A percentile compares a stretch with the other conserved stretches of the same genome.
These are phyloP conservation scores for Aix galericulata DNA, from an alignment of 2,113 vertebrate species.

Conservation along the genomic window DNA sequence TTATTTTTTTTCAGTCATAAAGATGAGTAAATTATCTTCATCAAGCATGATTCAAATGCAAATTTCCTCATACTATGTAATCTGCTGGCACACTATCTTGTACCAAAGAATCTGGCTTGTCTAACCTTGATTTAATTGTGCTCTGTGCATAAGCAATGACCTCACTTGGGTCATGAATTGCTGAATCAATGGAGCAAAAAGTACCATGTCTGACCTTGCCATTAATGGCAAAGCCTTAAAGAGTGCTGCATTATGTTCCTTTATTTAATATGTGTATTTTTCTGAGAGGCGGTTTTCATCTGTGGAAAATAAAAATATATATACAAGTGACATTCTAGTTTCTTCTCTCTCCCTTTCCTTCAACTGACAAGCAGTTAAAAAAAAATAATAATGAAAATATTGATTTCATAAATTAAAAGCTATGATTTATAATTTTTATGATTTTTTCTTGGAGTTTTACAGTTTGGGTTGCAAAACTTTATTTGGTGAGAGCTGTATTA, in stretches of 20 bases:
- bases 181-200: slow-evolving; percentile 75
- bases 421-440: neutral
- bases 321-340: neutral
- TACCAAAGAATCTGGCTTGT: slow-evolving; percentile 54
- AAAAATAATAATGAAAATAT: neutral
- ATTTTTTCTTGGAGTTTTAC: slow-evolving; percentile 43
- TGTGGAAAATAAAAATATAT: slow-evolving; percentile 27
- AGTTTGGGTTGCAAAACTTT: slow-evolving; percentile 36
- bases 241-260: slow-evolving; percentile 9
- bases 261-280: neutral
- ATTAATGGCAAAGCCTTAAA: slow-evolving; percentile 63
- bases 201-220: slow-evolving; percentile 68
- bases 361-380: neutral
- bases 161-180: slow-evolving; percentile 54
- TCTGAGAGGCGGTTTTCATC: neutral
- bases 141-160: slow-evolving; percentile 68
- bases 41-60: slow-evolving; percentile 6
- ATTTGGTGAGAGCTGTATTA: slow-evolving; percentile 32
- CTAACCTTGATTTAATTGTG: slow-evolving; percentile 75
- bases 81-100: slow-evolving; percentile 53
- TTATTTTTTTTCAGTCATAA: neutral
- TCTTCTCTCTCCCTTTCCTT: neutral
- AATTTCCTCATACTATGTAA: slow-evolving; percentile 30
- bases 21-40: neutral
- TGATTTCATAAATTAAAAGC: neutral